Evolutionary conservation across 2,113 vertebrate species (phyloP).

Genomic region (Noturus placidus): DNA sequence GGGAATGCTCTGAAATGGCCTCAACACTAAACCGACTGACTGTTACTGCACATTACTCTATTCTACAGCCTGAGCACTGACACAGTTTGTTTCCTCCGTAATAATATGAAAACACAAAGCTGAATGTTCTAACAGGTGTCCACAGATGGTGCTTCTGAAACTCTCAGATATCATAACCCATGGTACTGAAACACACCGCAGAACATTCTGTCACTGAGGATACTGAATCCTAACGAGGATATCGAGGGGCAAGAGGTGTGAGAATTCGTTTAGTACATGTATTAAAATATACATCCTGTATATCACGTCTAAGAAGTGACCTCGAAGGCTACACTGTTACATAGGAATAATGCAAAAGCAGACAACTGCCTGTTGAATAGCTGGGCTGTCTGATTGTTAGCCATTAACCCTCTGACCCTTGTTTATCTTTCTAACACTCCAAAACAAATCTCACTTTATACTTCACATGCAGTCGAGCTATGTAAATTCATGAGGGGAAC

Average conservation of each 20-base stretch:
- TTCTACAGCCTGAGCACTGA: neutral
- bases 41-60: neutral
- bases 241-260: neutral
- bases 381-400: neutral
- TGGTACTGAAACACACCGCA: neutral
- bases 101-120: constrained; percentile 8
- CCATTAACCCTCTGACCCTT: neutral
- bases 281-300: constrained; percentile 7
- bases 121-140: neutral
- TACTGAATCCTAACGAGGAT: neutral
- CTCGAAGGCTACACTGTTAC: neutral
- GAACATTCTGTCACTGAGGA: neutral
- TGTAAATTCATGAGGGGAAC: neutral
- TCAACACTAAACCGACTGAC: neutral
- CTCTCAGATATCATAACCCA: neutral
- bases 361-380: neutral
- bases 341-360: neutral
- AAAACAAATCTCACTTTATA: neutral
- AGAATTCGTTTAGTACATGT: neutral
- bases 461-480: neutral
- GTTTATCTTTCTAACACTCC: neutral
- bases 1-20: neutral
- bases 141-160: constrained; percentile 21
- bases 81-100: too few relatives aligned
- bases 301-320: neutral